A percentile compares a stretch with the other conserved stretches of the same genome.
phyloP scores from a whole-genome alignment of 2,888 invertebrate species.

The Andrena bucephala region DNA sequence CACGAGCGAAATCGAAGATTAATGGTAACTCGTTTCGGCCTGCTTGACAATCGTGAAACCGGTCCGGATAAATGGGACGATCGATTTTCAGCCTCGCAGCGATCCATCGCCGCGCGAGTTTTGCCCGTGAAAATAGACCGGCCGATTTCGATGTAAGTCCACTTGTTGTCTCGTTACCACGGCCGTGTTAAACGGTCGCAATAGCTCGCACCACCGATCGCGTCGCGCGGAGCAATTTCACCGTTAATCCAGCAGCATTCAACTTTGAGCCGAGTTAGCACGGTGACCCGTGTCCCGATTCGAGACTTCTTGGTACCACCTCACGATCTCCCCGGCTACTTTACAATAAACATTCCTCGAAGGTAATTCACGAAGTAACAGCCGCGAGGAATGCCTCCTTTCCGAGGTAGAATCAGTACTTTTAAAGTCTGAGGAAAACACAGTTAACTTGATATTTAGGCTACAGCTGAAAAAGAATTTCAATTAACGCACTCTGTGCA shows the following conservation, averaged over 20 bases:
- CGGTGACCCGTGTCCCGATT: slow-evolving; percentile 37
- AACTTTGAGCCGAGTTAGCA: slow-evolving; percentile 15
- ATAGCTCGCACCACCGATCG: slow-evolving; percentile 20
- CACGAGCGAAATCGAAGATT: slow-evolving; percentile 54
- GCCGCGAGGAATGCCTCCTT: background rate
- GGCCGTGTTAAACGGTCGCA: slow-evolving; percentile 13
- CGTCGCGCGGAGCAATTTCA: slow-evolving; percentile 32
- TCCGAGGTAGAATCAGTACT: background rate
- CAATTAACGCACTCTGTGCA: too few species aligned
- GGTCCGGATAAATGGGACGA: slow-evolving; percentile 63
- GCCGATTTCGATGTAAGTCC: background rate
- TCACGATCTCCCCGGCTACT: slow-evolving; percentile 7
- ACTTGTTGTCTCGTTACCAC: slow-evolving; percentile 27
- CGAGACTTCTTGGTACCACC: slow-evolving; percentile 16
- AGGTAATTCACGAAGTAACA: background rate
- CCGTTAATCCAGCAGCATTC: slow-evolving; percentile 54
- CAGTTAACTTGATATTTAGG: too few species aligned
- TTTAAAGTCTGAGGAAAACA: background rate
- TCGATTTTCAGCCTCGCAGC: slow-evolving; percentile 52
- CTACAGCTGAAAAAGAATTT: too few species aligned
- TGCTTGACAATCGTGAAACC: slow-evolving; percentile 61
- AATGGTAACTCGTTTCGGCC: slow-evolving; percentile 54
- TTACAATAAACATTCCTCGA: background rate
- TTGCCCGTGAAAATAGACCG: slow-evolving; percentile 38
- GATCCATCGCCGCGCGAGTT: slow-evolving; percentile 12